A percentile compares a stretch with the other conserved stretches of the same genome.
phyloP scores from a whole-genome alignment of 2,888 invertebrate species.

The Amphimallon solstitiale region DNA sequence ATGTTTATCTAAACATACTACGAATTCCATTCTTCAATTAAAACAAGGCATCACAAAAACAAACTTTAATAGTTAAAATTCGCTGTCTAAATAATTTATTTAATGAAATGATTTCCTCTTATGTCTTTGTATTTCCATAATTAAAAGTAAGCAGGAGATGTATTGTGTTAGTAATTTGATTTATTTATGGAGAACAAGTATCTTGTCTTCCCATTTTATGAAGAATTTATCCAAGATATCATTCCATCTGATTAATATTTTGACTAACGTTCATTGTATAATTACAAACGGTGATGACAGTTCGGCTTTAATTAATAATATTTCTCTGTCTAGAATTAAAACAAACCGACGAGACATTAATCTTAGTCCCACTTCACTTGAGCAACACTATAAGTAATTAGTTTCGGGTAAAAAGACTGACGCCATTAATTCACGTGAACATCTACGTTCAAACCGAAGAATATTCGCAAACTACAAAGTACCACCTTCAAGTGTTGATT shows the following conservation, averaged over 20 bases:
- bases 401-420: constrained; percentile 13
- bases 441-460: not conserved
- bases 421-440: constrained; percentile 11
- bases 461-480: not conserved
- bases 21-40: too few relatives aligned
- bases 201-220: too few relatives aligned
- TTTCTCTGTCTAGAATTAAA: constrained; percentile 10
- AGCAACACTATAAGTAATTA: constrained; percentile 22
- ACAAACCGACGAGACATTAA: constrained; percentile 16
- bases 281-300: constrained; percentile 16
- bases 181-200: too few relatives aligned
- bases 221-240: not conserved
- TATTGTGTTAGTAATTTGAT: too few relatives aligned
- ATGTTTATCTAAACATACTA: too few relatives aligned
- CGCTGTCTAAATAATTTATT: too few relatives aligned
- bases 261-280: constrained; percentile 3
- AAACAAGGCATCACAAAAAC: too few relatives aligned
- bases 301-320: constrained; percentile 14
- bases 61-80: too few relatives aligned
- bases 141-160: too few relatives aligned
- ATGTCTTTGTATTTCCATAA: too few relatives aligned
- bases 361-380: not conserved
- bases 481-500: not conserved
- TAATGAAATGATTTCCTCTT: too few relatives aligned
- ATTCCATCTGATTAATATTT: not conserved